phyloP scores from a whole-genome alignment of 2,113 vertebrate genomes.

The Apus apus region DNA sequence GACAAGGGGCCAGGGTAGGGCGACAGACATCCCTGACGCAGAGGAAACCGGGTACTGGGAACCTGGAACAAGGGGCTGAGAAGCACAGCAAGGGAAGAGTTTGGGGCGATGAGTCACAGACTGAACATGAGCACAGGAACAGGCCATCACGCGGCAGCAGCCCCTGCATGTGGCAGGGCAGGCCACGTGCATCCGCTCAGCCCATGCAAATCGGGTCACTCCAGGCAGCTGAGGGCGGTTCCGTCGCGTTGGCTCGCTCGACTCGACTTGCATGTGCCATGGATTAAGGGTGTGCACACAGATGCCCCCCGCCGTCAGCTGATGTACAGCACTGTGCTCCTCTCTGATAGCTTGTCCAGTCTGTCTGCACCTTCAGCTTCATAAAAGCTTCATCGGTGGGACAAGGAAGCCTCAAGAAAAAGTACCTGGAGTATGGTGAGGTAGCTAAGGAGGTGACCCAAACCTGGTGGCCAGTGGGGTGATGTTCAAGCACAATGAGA shows the following conservation, averaged over 20 bases:
- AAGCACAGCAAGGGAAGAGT: constrained; percentile 21
- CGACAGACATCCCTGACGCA: not conserved
- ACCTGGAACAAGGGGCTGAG: constrained; percentile 31
- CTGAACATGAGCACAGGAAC: not conserved
- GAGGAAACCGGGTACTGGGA: constrained; percentile 20
- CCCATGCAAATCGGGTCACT: constrained; percentile 24
- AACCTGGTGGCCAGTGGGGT: not conserved
- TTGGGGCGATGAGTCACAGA: constrained; percentile 45
- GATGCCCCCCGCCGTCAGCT: not conserved
- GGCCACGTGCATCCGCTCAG: constrained; percentile 60
- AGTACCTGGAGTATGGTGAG: not conserved
- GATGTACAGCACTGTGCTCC: not conserved
- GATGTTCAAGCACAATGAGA: not conserved
- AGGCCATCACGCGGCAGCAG: not conserved
- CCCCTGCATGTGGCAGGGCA: not conserved
- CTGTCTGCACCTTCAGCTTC: not conserved
- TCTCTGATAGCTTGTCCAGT: not conserved
- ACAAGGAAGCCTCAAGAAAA: not conserved
- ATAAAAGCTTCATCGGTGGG: not conserved
- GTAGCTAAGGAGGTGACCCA: not conserved
- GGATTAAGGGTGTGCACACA: constrained; percentile 10
- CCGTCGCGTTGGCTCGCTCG: not conserved
- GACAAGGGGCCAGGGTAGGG: not conserved
- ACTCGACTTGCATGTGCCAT: constrained; percentile 35
- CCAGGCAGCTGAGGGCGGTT: constrained; percentile 28